phyloP scores from a whole-genome alignment of 2,888 invertebrate species.

The Sarcophaga caerulescens region DNA sequence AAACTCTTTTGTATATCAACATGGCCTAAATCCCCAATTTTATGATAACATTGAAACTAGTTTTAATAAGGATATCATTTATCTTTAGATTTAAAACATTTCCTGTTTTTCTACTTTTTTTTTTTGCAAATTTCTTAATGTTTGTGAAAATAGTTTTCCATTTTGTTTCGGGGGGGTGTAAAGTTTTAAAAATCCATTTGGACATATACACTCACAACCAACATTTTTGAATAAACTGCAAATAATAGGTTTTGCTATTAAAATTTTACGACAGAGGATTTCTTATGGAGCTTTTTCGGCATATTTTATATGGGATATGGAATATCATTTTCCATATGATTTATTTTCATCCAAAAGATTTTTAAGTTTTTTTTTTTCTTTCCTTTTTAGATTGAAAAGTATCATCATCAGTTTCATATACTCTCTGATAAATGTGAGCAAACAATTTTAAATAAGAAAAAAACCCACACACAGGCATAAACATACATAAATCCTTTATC shows the following conservation, averaged over 20 bases:
- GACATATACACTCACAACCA: not conserved
- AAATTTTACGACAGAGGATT: not conserved
- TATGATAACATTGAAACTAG: too few relatives aligned
- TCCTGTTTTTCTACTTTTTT: too few relatives aligned
- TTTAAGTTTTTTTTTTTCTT: not conserved
- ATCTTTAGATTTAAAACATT: too few relatives aligned
- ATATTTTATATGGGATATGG: not conserved
- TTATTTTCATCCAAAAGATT: slow-evolving; percentile 9
- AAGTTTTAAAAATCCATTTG: not conserved
- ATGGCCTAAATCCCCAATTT: too few relatives aligned
- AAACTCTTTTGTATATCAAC: too few relatives aligned
- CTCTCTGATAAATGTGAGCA: not conserved
- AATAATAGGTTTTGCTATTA: not conserved
- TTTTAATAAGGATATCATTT: too few relatives aligned
- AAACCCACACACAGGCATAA: too few relatives aligned
- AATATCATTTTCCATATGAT: not conserved
- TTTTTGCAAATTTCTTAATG: too few relatives aligned
- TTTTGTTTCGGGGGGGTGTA: too few relatives aligned
- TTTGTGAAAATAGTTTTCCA: too few relatives aligned
- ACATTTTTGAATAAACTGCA: not conserved
- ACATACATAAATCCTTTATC: slow-evolving; percentile 23
- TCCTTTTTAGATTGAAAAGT: not conserved
- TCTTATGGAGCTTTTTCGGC: not conserved
- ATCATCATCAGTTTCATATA: not conserved
- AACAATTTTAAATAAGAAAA: not conserved